Conservation (phyloP, 2,113 vertebrate genomes). For the Tachysurus fulvidraco region DNA sequence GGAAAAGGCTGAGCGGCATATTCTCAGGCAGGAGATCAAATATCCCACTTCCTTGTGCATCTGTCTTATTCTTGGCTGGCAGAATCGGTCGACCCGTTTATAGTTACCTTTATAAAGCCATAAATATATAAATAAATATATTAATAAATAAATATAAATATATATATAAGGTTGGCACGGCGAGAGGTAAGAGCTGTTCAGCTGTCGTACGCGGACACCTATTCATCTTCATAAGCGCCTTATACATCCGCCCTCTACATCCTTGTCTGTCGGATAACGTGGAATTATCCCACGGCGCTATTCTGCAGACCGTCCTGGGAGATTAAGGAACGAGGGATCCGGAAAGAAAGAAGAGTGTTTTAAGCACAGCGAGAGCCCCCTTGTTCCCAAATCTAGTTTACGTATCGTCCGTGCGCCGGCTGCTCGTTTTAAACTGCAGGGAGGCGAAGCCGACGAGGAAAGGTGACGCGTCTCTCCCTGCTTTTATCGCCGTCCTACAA, state of each 20-base stretch:
- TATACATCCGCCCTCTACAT: constrained; percentile 14
- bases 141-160: too few species aligned
- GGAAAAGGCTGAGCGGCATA: neutral
- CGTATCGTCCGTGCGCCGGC: neutral
- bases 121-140: neutral
- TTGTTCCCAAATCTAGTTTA: constrained; percentile 28
- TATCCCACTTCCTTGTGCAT: neutral
- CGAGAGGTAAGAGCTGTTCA: constrained; percentile 27
- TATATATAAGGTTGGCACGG: constrained; percentile 18
- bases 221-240: constrained; percentile 50
- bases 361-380: constrained; percentile 6
- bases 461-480: neutral
- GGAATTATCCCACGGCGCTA: constrained; percentile 22
- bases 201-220: constrained; percentile 30
- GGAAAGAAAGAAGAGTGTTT: neutral
- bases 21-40: constrained; percentile 18
- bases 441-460: constrained; percentile 22
- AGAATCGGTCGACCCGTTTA: constrained; percentile 33
- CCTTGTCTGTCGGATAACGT: constrained; percentile 15
- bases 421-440: constrained; percentile 28
- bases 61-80: constrained; percentile 6
- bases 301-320: constrained; percentile 12
- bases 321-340: constrained; percentile 25
- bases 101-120: constrained; percentile 33
- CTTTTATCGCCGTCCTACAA: constrained; percentile 52